Base-by-base conservation (phyloP, 2,888 invertebrate genomes). In the Ceratothoa steindachneri region DNA sequence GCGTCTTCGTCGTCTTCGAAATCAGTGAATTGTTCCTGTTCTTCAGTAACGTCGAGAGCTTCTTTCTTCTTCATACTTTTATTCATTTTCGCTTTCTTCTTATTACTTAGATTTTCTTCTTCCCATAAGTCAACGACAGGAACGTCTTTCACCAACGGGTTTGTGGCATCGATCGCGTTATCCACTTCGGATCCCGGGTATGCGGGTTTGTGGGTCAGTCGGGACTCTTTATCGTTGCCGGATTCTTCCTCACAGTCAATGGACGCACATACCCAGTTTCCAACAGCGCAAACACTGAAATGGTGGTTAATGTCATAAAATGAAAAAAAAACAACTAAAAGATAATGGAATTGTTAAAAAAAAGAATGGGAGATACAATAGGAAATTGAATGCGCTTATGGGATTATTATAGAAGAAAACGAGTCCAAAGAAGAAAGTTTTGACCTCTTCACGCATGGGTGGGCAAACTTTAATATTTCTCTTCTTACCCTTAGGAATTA, bases 231-330 rank as follows among this genome's bases (percentile, higher is more conserved):
- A 7, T 72, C 60, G 3, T 55, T 55, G 52, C 69, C 55, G 12
- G 53, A 27, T 15, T 71, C 67, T 15, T 71, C 67, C 22, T 71
- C 51, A 7, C 67, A 66, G 15, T 51, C 41, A 22, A 51, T 70
- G 9, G 64, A 81, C 2, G 82, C 81, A 70, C 82, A 82, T 3
- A 82, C 82, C 82, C 82, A 82, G 75, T 81, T 82, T 5, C 82
- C 82, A 41, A 82, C 82, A 12, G 82, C 82, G 69, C 82, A 82
- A 5, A 82, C 81, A 72, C 82, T 82, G 79, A 1, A 74, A 80
- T 65, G 30, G 68, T 30, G n/a, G n/a, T n/a, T n/a, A n/a, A n/a
- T n/a, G n/a, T n/a, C n/a, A n/a, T n/a, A n/a, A n/a, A n/a, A n/a
- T n/a, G n/a, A n/a, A n/a, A n/a, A n/a, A n/a, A n/a, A n/a, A n/a